Evolutionary conservation across 2,888 invertebrate species (phyloP), one percentile per base, ranked within the genome.

Genomic region (Hydraecia micacea): DNA sequence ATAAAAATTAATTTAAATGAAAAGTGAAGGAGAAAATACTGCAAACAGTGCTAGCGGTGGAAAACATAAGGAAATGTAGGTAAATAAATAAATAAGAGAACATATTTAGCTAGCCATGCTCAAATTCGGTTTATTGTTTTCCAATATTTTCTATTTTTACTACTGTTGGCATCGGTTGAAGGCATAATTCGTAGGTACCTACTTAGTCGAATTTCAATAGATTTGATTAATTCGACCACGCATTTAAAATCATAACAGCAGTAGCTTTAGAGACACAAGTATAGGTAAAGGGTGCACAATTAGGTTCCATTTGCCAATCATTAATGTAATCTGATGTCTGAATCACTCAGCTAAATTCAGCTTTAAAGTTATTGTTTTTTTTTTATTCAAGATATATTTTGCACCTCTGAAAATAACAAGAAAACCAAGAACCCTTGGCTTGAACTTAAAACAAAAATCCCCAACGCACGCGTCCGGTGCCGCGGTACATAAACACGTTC

Each of bases 401-500:
- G 13, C 46, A 46, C 52, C 21, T 52, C 15, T 62, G 21, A n/a
- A 42, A 36, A 52, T 36, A 42, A 36, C 25, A 79, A 55, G 52
- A 13, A 60, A 52, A 32, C 36, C 46, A 60, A 52, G 60, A 32
- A 18, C 32, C 74, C 11, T 73, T 55, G 49, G 39, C 28, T 63
- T 73, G 3, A 83, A 72, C n/a, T 85, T 83, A 77, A 84, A 86
- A 87, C 86, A 85, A 89, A 86, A 87, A 86, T 71, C 73, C 63
- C 71, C 65, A 74, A 42, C 70, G 77, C 70, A 77, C 69, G 85
- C 76, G 83, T 72, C 72, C 73, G 73, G 75, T 73, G 75, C 80
- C 79, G 79, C 88, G 88, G 88, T 89, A 87, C 89, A 91, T 91
- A 91, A 92, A 93, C 91, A 91, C 89, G 85, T 87, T 85, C 88